Conservation (phyloP, 37 sponge, comb jelly and placozoan genomes). For the Bolinopsis microptera region DNA sequence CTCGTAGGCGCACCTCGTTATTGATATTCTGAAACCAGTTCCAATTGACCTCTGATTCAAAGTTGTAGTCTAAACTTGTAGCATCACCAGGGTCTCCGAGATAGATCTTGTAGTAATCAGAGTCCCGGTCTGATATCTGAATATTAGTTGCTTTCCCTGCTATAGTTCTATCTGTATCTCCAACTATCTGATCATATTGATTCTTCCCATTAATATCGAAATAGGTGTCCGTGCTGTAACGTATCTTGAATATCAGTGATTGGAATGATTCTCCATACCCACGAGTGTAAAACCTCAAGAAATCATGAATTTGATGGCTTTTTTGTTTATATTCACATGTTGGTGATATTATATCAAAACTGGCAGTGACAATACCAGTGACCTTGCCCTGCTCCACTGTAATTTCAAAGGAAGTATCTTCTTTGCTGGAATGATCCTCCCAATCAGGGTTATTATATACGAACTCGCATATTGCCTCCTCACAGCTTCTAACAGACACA, state of each 20-base stretch:
- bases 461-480: no score
- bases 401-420: no score
- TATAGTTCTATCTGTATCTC: no score
- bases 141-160: not conserved
- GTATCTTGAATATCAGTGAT: not conserved
- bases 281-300: not conserved
- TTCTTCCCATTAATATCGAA: not conserved
- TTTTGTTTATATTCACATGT: no score
- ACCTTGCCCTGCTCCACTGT: no score
- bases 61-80: not conserved
- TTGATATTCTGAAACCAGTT: not conserved
- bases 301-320: no score
- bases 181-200: no score
- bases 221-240: not conserved
- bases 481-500: no score
- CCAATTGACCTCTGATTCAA: not conserved
- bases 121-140: not conserved
- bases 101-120: not conserved
- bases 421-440: no score
- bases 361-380: no score
- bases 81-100: not conserved
- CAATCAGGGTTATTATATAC: no score
- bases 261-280: not conserved
- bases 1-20: not conserved
- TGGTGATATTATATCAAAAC: no score